Conservation (phyloP, 2,113 vertebrate genomes). For the Hemicordylus capensis region DNA sequence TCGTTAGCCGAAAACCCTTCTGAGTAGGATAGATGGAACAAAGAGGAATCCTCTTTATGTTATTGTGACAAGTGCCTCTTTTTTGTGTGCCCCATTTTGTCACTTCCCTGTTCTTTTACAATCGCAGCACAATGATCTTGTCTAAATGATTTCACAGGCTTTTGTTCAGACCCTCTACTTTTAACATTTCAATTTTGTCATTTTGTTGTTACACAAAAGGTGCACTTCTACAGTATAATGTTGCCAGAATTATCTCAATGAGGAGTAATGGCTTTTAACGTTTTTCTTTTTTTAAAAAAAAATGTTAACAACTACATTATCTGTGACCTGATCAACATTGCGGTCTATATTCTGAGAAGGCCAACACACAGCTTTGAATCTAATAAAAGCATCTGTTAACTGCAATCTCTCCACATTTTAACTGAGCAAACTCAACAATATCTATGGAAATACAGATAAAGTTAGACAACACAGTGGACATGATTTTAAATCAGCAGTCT, state of each 20-base stretch:
- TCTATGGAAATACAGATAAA: neutral
- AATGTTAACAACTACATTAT: constrained; percentile 84
- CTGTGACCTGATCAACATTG: constrained; percentile 78
- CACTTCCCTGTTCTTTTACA: constrained; percentile 78
- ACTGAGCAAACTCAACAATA: neutral
- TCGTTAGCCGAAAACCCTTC: constrained; percentile 73
- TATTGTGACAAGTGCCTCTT: constrained; percentile 46
- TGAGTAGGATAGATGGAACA: constrained; percentile 41
- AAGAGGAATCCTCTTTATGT: constrained; percentile 61
- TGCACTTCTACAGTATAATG: constrained; percentile 81
- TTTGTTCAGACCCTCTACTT: constrained; percentile 85
- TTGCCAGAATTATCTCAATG: constrained; percentile 82
- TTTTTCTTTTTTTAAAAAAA: constrained; percentile 66
- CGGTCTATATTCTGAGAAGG: constrained; percentile 72
- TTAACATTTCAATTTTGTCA: constrained; percentile 85
- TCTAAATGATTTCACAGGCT: constrained; percentile 85
- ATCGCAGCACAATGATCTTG: constrained; percentile 79
- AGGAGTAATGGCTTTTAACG: constrained; percentile 82
- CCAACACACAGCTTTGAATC: constrained; percentile 67
- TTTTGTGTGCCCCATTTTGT: constrained; percentile 71
- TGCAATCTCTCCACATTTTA: constrained; percentile 36
- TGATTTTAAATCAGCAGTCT: neutral
- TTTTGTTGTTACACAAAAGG: constrained; percentile 83
- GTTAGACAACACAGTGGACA: neutral
- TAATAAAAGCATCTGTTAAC: constrained; percentile 43